Evolutionary conservation across 2,888 invertebrate species (phyloP).

Genomic region (Pilophorus perplexus): DNA sequence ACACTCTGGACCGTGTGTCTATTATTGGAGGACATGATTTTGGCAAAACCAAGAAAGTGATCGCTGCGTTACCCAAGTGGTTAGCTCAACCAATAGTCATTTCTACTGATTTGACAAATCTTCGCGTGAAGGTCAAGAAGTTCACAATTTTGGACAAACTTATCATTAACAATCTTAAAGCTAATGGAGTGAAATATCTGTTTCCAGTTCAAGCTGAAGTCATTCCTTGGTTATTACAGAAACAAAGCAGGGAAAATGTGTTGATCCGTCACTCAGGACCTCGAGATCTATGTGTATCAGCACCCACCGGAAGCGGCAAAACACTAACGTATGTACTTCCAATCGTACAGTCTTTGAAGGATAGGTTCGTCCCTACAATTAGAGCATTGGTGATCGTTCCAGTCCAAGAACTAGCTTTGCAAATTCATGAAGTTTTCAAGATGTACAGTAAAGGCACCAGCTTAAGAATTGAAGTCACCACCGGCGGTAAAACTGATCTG

Average conservation of each 20-base stretch:
- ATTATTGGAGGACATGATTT: slow-evolving; percentile 31
- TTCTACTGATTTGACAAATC: slow-evolving; percentile 65
- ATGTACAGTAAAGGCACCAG: slow-evolving; percentile 66
- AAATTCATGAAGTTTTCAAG: slow-evolving; percentile 81
- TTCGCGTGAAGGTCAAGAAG: slow-evolving; percentile 58
- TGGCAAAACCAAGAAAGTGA: slow-evolving; percentile 6
- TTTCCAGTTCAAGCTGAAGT: slow-evolving; percentile 81
- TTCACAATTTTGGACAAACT: slow-evolving; percentile 63
- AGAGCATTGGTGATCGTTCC: slow-evolving; percentile 89
- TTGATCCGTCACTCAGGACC: slow-evolving; percentile 62
- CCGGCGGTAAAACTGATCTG: slow-evolving; percentile 64
- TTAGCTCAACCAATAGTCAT: slow-evolving; percentile 75
- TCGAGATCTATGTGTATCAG: slow-evolving; percentile 91
- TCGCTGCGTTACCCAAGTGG: slow-evolving; percentile 71
- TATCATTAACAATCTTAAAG: slow-evolving; percentile 62
- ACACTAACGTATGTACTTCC: slow-evolving; percentile 92
- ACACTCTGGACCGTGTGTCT: background rate
- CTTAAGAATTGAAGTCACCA: slow-evolving; percentile 67
- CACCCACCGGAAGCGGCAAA: slow-evolving; percentile 97
- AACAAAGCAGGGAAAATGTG: slow-evolving; percentile 55
- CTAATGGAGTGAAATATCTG: slow-evolving; percentile 70
- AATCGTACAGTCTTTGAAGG: slow-evolving; percentile 58
- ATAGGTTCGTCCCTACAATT: slow-evolving; percentile 53
- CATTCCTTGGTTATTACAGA: slow-evolving; percentile 71
- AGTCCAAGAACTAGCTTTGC: slow-evolving; percentile 84